Evolutionary conservation across 2,797 vertebrate species (phyloP).

Genomic region (Corythornis leucogaster): DNA sequence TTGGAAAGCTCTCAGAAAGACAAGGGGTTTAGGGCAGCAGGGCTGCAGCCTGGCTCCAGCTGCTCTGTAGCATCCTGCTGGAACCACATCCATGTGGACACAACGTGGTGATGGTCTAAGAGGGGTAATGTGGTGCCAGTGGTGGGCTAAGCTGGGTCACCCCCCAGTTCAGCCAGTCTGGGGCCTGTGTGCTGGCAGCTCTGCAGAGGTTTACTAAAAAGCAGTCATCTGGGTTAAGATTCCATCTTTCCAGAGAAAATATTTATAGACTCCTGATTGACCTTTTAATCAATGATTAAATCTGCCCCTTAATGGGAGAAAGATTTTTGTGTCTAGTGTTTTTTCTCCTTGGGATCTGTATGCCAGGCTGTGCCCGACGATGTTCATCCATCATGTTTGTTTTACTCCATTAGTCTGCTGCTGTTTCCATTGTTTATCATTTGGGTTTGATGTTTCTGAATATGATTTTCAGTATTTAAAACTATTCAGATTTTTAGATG

Average conservation of each 20-base stretch:
- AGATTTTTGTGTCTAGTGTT: background rate
- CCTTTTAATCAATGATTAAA: constrained; percentile 20
- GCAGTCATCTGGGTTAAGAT: background rate
- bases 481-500: background rate
- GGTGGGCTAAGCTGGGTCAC: background rate
- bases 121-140: background rate
- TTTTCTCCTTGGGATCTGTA: background rate
- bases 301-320: background rate
- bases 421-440: background rate
- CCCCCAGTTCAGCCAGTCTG: background rate
- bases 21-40: background rate
- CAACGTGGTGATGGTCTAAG: rapidly evolving
- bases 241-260: background rate
- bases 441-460: background rate
- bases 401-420: background rate
- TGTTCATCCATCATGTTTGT: background rate
- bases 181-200: background rate
- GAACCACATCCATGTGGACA: background rate
- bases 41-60: background rate
- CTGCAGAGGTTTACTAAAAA: background rate
- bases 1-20: background rate
- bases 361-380: background rate
- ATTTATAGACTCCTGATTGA: constrained; percentile 7
- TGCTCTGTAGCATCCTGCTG: background rate
- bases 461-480: background rate